Evolutionary conservation across 1,140 invertebrate species (phyloP).

Genomic region (Macrostomum lignano): DNA sequence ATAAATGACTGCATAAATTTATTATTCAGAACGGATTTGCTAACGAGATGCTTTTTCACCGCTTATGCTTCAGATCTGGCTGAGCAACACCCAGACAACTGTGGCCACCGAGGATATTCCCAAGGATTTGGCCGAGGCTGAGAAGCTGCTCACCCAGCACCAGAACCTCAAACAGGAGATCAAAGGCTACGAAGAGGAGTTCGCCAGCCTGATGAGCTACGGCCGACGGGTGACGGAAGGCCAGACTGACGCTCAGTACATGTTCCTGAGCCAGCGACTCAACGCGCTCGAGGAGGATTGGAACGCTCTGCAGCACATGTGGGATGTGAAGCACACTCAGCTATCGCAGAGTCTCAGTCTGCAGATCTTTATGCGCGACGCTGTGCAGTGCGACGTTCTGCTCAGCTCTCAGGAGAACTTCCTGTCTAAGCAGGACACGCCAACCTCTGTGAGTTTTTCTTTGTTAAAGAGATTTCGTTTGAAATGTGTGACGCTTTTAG

Average conservation of each 20-base stretch:
- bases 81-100: conserved; percentile 68
- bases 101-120: conserved; percentile 69
- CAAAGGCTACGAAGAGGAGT: conserved; percentile 78
- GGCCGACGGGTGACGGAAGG: conserved; percentile 53
- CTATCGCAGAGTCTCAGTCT: not conserved
- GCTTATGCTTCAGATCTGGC: too few species aligned
- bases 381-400: conserved; percentile 69
- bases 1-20: too few species aligned
- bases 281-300: conserved; percentile 81
- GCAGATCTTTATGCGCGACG: conserved; percentile 58
- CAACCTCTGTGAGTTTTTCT: too few species aligned
- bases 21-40: too few species aligned
- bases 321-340: conserved; percentile 62
- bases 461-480: too few species aligned
- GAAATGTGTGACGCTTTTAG: too few species aligned
- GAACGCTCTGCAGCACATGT: conserved; percentile 87
- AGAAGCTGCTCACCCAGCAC: conserved; percentile 62
- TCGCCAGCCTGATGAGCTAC: conserved; percentile 84
- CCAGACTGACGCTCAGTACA: conserved; percentile 44
- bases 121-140: conserved; percentile 45
- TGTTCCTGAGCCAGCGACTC: conserved; percentile 56
- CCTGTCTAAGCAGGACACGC: conserved; percentile 19
- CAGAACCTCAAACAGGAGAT: conserved; percentile 83
- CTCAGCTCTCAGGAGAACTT: conserved; percentile 74
- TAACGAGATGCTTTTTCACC: too few species aligned